Base-by-base conservation (phyloP, 2,797 vertebrate species). In the Lindbergichthys nudifrons region DNA sequence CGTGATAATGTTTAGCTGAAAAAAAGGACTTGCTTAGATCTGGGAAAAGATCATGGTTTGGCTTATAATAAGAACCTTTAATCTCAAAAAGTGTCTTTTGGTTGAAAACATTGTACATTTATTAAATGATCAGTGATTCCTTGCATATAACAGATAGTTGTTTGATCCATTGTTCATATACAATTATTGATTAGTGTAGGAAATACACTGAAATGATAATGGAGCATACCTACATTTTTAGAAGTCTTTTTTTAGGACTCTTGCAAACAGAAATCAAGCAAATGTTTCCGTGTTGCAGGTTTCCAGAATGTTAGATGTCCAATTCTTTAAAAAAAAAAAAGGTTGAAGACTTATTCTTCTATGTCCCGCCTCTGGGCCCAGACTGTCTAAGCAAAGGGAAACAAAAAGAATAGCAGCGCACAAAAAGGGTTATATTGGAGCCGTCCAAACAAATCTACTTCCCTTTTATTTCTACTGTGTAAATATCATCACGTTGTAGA, bases 391-490 rank as follows among this genome's bases (percentile, higher is more conserved):
- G 58, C 12, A 16, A 56, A 69, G 43, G 26, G 47, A 45, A 68
- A 73, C 67, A 71, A 73, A 3, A 64, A 39, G 16, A 51, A 21
- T 39, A 75, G 48, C 10, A 21, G 57, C 26, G 0, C 46, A 54
- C 19, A 41, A 1, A 47, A 43, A 61, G 6, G 45, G 53, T 66
- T 48, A 65, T 56, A 75, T 75, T 52, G 39, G 51, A 63, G 46
- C 30, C 77, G 23, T 42, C 46, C 74, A 79, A 86, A 79, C 61
- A 81, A 64, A 65, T 65, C 48, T 6, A 60, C 65, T 65, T 82
- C 74, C 60, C 81, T 78, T 73, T 81, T 82, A 75, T 80, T 82
- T 81, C 50, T 51, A 58, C 73, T 46, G 73, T 57, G 82, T 83
- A 80, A 88, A 85, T 80, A 71, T 73, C 70, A 51, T 70, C 30